A percentile compares a stretch with the other conserved stretches of the same genome.
These are phyloP conservation scores for Sebastes goodei DNA, from an alignment of 2,797 vertebrate species.

Conservation along the genomic window DNA sequence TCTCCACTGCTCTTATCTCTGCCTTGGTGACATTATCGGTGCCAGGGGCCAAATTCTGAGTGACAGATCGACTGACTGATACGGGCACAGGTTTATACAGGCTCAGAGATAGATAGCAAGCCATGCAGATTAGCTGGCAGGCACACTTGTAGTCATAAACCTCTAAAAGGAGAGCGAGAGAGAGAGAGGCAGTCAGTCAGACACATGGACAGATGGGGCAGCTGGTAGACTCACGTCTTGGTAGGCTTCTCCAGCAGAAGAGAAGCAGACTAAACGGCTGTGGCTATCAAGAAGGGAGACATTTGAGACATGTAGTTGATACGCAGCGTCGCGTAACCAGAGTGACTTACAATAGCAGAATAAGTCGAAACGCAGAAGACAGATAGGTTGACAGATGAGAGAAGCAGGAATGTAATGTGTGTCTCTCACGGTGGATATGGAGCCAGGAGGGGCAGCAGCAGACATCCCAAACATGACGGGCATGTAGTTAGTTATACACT, in stretches of 20 bases:
- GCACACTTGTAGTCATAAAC: conserved; percentile 15
- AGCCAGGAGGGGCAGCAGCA: conserved; percentile 61
- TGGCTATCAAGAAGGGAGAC: conserved; percentile 30
- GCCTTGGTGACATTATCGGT: conserved; percentile 26
- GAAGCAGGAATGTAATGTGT: conserved; percentile 27
- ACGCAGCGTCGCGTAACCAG: not conserved
- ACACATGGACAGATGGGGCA: conserved; percentile 28
- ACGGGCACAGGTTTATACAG: conserved; percentile 21
- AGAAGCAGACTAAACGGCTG: conserved; percentile 43
- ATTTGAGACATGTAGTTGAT: conserved; percentile 45
- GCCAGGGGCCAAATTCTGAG: conserved; percentile 22
- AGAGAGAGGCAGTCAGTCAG: not conserved
- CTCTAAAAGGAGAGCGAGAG: conserved; percentile 12
- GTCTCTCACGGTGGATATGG: conserved; percentile 33
- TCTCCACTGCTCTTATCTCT: conserved; percentile 48
- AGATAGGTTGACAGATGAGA: conserved; percentile 40
- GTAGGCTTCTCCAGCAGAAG: conserved; percentile 3
- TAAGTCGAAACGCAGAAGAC: conserved; percentile 40
- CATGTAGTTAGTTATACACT: conserved; percentile 75
- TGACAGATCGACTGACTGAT: conserved; percentile 41
- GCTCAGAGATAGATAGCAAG: conserved; percentile 1
- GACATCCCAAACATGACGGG: conserved; percentile 78
- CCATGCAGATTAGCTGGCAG: conserved; percentile 11
- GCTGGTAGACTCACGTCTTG: conserved; percentile 31
- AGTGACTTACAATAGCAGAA: conserved; percentile 35